Conservation (phyloP, 2,113 vertebrate genomes). For the Amphiprion percula region DNA sequence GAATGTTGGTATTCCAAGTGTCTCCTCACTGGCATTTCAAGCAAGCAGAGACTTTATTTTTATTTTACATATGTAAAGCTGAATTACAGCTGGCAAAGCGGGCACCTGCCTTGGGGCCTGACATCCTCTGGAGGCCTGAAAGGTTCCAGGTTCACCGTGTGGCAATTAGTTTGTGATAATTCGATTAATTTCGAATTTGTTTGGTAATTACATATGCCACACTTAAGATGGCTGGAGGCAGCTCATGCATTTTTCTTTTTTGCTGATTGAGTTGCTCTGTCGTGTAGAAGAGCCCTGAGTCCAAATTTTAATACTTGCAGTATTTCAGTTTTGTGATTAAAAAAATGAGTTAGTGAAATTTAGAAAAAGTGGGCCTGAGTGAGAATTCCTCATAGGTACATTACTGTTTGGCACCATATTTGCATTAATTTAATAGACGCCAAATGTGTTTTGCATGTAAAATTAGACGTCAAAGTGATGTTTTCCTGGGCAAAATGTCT, state of each 20-base stretch:
- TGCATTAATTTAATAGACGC: not conserved
- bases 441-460: not conserved
- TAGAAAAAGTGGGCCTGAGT: not conserved
- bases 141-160: slow-evolving; percentile 7
- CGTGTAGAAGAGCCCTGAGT: not conserved
- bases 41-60: not conserved
- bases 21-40: slow-evolving; percentile 8
- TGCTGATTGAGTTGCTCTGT: not conserved
- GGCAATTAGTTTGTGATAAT: slow-evolving; percentile 33
- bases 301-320: not conserved
- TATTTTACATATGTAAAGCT: not conserved
- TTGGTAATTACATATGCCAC: slow-evolving; percentile 17
- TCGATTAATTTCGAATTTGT: slow-evolving; percentile 25
- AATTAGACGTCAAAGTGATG: not conserved
- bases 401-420: not conserved
- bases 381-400: no score
- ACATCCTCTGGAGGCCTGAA: not conserved
- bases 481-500: not conserved
- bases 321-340: not conserved
- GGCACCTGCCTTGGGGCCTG: not conserved
- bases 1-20: not conserved
- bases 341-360: not conserved
- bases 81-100: slow-evolving; percentile 18
- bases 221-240: not conserved
- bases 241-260: not conserved